Conservation (phyloP, 2,113 vertebrate genomes). For the Okapia johnstoni region DNA sequence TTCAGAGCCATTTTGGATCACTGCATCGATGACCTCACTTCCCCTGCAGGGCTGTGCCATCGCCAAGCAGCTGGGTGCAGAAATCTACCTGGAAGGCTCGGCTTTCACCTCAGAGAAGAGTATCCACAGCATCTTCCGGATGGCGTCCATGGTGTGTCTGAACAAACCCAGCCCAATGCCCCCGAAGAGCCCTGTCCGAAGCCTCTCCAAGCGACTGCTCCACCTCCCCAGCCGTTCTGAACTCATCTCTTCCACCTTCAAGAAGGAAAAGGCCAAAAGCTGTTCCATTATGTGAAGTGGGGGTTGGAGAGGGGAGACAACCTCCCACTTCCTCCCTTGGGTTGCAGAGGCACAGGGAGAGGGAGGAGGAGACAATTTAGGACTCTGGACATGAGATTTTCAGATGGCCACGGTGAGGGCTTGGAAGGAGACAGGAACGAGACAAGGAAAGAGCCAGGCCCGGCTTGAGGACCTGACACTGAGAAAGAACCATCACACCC, state of each 20-base stretch:
- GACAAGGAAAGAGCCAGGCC: conserved; percentile 40
- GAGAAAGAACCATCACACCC: conserved; percentile 44
- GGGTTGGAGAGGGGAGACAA: not conserved
- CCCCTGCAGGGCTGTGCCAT: conserved; percentile 85
- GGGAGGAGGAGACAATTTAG: conserved; percentile 67
- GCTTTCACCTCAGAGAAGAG: conserved; percentile 97
- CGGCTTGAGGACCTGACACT: conserved; percentile 24
- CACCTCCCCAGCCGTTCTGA: conserved; percentile 91
- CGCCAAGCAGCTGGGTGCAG: conserved; percentile 92
- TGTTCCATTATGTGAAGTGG: conserved; percentile 93
- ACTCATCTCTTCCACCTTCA: conserved; percentile 91
- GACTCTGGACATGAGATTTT: conserved; percentile 63
- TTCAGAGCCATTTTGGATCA: not conserved
- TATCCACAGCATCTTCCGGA: conserved; percentile 93
- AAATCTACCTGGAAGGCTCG: conserved; percentile 93
- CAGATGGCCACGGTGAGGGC: conserved; percentile 53
- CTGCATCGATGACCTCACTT: not conserved
- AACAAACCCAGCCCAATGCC: conserved; percentile 81
- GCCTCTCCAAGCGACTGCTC: conserved; percentile 92
- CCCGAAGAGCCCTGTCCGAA: conserved; percentile 85
- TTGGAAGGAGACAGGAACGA: conserved; percentile 58
- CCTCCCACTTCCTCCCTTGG: conserved; percentile 67
- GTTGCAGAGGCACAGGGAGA: conserved; percentile 67
- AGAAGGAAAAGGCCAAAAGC: conserved; percentile 94
- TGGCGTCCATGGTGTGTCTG: conserved; percentile 86